A percentile compares a stretch with the other conserved stretches of the same genome.
Conservation (phyloP, 2,888 invertebrate genomes). For the Malthinus flaveolus region DNA sequence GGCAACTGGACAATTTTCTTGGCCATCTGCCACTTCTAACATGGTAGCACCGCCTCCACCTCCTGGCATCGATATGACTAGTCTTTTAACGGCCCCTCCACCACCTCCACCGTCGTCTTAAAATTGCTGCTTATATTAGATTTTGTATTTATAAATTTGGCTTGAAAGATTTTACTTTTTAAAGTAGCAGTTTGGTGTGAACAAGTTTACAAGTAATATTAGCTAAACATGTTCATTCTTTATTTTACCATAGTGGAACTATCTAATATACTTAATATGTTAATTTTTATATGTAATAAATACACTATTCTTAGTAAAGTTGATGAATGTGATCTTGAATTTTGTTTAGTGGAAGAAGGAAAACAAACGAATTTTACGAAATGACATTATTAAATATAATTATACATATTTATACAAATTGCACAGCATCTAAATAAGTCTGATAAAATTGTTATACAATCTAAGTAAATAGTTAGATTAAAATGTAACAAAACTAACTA, state of each 20-base stretch:
- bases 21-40: slow-evolving; percentile 55
- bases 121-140: too few relatives aligned
- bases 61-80: slow-evolving; percentile 60
- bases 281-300: too few relatives aligned
- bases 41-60: slow-evolving; percentile 54
- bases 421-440: slow-evolving; percentile 28
- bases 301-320: too few relatives aligned
- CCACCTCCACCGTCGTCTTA: slow-evolving; percentile 63
- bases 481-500: slow-evolving; percentile 11
- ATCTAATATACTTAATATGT: too few relatives aligned
- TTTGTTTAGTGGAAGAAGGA: background rate
- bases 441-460: slow-evolving; percentile 9
- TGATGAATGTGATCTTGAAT: too few relatives aligned
- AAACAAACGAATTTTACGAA: slow-evolving; percentile 8
- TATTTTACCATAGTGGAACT: too few relatives aligned
- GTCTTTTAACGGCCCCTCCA: slow-evolving; percentile 67
- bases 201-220: too few relatives aligned
- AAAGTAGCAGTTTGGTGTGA: too few relatives aligned
- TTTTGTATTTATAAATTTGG: too few relatives aligned
- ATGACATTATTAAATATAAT: slow-evolving; percentile 30
- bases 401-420: slow-evolving; percentile 32
- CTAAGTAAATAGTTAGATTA: slow-evolving; percentile 3
- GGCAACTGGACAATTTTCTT: slow-evolving; percentile 55
- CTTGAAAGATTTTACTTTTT: too few relatives aligned
- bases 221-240: too few relatives aligned